Evolutionary conservation across 2,888 invertebrate genomes (phyloP).

Genomic region (Cataglyphis albicans): DNA sequence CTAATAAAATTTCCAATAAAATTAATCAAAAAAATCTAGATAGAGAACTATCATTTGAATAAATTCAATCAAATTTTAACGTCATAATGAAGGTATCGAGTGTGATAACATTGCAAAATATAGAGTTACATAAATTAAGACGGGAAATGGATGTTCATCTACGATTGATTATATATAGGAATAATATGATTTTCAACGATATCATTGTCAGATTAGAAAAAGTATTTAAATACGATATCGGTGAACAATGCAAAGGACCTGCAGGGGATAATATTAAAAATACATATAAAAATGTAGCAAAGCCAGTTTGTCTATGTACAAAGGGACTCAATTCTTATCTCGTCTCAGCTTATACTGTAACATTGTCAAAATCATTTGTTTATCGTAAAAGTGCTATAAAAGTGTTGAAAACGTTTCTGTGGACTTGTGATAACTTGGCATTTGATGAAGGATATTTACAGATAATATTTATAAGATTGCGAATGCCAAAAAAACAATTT

Average conservation of each 20-base stretch:
- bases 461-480: constrained; percentile 86
- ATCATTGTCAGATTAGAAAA: constrained; percentile 63
- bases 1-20: no score
- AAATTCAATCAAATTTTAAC: not conserved
- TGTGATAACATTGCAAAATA: constrained; percentile 15
- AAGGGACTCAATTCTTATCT: constrained; percentile 78
- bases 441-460: not conserved
- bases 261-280: not conserved
- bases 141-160: constrained; percentile 74
- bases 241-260: not conserved
- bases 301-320: constrained; percentile 69
- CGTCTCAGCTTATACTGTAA: constrained; percentile 77
- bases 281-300: constrained; percentile 25
- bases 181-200: constrained; percentile 77
- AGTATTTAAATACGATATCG: constrained; percentile 53
- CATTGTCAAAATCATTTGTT: constrained; percentile 70
- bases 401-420: constrained; percentile 59
- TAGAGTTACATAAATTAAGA: not conserved
- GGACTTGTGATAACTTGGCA: constrained; percentile 11
- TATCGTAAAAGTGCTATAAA: constrained; percentile 77
- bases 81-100: not conserved
- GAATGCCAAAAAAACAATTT: constrained; percentile 88
- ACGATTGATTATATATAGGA: constrained; percentile 75
- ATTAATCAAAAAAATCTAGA: not conserved
- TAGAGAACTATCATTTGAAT: not conserved